A percentile compares a stretch with the other conserved stretches of the same genome.
These are phyloP conservation scores for Cremastinae sp. DNA, from an alignment of 2,888 invertebrate genomes.

Conservation along the genomic window DNA sequence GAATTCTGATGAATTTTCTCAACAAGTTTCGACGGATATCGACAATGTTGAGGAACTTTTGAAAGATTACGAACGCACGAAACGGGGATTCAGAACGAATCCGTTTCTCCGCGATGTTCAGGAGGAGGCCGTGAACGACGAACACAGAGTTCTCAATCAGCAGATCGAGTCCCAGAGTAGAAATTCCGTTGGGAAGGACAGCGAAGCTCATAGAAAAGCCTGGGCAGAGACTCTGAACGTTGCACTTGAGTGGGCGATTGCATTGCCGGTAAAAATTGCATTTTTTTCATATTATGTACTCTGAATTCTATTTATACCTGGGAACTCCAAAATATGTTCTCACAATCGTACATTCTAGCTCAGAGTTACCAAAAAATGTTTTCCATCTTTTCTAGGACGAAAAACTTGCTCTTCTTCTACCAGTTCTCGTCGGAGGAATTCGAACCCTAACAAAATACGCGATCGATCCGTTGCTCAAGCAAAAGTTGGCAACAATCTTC, in stretches of 20 bases:
- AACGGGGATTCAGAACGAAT: constrained; percentile 75
- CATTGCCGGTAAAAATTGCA: constrained; percentile 81
- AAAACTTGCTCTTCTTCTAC: constrained; percentile 82
- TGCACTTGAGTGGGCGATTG: constrained; percentile 88
- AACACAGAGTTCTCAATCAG: constrained; percentile 41
- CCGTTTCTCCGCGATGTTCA: constrained; percentile 70
- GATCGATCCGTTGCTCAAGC: constrained; percentile 82
- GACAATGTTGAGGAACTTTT: constrained; percentile 73
- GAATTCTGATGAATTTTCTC: background rate
- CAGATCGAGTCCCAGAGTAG: constrained; percentile 81
- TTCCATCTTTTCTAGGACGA: constrained; percentile 76
- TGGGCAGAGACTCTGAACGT: constrained; percentile 93
- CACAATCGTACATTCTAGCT: background rate
- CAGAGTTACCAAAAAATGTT: no score
- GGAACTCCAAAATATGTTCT: no score
- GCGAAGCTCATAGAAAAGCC: constrained; percentile 91
- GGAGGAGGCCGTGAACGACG: constrained; percentile 36
- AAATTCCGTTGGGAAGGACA: constrained; percentile 88
- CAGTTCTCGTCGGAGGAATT: constrained; percentile 83
- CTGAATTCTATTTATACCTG: no score
- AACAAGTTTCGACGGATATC: constrained; percentile 46
- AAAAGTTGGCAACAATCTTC: constrained; percentile 82
- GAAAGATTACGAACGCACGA: constrained; percentile 75
- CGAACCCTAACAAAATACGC: constrained; percentile 83
- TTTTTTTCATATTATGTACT: background rate